These are phyloP conservation scores for Morinoia aosen DNA, from an alignment of 2,888 invertebrate genomes.

Conservation along the genomic window DNA sequence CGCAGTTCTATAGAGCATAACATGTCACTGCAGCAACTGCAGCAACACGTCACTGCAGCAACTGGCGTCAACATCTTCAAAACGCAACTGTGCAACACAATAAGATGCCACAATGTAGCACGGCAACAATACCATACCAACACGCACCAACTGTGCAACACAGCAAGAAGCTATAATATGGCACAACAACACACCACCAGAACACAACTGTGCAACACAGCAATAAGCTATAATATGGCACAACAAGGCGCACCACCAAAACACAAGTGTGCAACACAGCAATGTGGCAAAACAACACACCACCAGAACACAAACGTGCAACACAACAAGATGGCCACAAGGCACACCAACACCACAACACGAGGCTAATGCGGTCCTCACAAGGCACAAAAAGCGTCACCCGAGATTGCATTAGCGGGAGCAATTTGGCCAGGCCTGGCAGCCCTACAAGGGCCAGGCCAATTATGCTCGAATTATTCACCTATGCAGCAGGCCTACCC, in stretches of 20 bases:
- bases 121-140: not conserved
- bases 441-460: not conserved
- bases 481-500: not conserved
- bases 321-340: not conserved
- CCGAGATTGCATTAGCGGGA: conserved; percentile 37
- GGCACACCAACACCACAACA: not conserved
- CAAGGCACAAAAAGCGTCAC: not conserved
- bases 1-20: too few species aligned
- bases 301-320: not conserved
- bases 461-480: conserved; percentile 7
- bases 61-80: too few species aligned
- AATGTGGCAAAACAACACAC: not conserved
- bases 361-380: not conserved
- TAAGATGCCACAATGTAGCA: not conserved
- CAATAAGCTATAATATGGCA: not conserved
- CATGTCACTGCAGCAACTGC: too few species aligned
- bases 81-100: too few species aligned
- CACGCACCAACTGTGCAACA: too few species aligned
- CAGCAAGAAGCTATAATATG: too few species aligned
- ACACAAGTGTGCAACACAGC: not conserved
- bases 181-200: not conserved
- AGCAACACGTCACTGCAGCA: too few species aligned
- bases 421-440: not conserved
- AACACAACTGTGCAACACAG: not conserved
- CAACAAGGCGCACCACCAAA: not conserved